Conservation (phyloP, 2,113 vertebrate genomes). For the Chaetops frenatus region DNA sequence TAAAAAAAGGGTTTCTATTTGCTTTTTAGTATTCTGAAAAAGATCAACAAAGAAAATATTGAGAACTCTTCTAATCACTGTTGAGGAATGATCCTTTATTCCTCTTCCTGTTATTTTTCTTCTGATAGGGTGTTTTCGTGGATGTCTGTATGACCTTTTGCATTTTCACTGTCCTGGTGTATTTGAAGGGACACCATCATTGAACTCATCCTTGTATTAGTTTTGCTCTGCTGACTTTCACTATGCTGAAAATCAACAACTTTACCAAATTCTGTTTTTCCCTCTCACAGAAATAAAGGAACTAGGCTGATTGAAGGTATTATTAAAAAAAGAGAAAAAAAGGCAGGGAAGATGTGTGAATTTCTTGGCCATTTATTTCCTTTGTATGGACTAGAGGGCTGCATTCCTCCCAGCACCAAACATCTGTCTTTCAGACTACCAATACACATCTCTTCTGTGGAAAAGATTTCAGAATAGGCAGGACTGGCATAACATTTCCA, state of each 20-base stretch:
- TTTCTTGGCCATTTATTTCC: neutral
- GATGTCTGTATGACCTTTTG: neutral
- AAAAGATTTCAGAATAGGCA: neutral
- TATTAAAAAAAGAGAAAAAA: neutral
- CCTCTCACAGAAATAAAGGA: neutral
- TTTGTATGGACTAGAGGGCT: neutral
- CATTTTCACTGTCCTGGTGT: neutral
- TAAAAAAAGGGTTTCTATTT: neutral
- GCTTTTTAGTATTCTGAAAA: neutral
- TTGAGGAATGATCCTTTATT: neutral
- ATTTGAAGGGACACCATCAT: neutral
- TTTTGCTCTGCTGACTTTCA: neutral
- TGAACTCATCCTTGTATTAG: neutral
- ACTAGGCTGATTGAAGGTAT: neutral
- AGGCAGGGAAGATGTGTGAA: rapidly evolving
- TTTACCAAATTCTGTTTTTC: neutral
- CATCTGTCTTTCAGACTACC: neutral
- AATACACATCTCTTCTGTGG: neutral
- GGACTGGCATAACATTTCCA: neutral
- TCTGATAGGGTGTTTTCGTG: neutral
- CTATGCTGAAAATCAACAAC: neutral
- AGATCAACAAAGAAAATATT: neutral
- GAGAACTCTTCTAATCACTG: neutral
- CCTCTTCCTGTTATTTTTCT: neutral
- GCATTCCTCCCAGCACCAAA: neutral